Percentiles rank a stretch among this genome's conserved stretches.
Conservation (phyloP, 2,113 vertebrate species). For the Saccopteryx bilineata region DNA sequence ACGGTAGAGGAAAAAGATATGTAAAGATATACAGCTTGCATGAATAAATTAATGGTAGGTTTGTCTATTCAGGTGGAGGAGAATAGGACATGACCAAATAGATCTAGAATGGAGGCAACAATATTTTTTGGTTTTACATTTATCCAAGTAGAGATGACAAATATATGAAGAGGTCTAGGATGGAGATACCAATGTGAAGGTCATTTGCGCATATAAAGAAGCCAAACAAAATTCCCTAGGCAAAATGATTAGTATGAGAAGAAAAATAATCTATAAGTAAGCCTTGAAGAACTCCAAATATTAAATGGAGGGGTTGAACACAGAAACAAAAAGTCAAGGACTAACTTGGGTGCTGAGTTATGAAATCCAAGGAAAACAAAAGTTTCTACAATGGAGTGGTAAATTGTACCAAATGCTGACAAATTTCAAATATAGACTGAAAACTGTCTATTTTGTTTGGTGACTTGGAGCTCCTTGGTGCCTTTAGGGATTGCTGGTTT, state of each 20-base stretch:
- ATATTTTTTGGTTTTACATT: not conserved
- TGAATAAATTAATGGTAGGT: too few species aligned
- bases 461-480: not conserved
- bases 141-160: not conserved
- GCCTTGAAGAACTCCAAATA: not conserved
- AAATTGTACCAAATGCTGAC: not conserved
- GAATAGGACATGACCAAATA: not conserved
- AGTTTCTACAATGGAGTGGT: not conserved
- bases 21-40: not conserved
- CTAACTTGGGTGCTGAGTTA: not conserved
- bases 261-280: not conserved
- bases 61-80: not conserved
- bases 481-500: not conserved
- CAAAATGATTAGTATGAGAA: not conserved
- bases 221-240: not conserved
- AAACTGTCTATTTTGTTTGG: not conserved
- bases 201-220: not conserved
- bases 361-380: not conserved
- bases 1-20: not conserved
- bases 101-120: not conserved
- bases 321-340: not conserved
- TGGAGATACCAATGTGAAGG: not conserved
- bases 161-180: not conserved
- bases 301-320: not conserved
- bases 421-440: not conserved